Evolutionary conservation across 64 coral and sea anemone species (phyloP), one percentile per base, ranked within the genome.

Genomic region (Montipora cactus): DNA sequence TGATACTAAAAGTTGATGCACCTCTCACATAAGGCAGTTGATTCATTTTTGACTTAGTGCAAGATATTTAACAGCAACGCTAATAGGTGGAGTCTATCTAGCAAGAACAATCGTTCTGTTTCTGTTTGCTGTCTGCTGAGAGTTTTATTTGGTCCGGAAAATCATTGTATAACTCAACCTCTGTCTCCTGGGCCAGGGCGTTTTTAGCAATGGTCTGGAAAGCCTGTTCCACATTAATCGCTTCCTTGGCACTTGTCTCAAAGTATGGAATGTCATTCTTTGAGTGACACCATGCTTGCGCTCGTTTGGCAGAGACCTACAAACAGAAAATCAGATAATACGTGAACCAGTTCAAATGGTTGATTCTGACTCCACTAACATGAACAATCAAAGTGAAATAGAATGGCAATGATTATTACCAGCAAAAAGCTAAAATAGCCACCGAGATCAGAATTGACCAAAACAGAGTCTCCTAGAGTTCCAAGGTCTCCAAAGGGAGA

Each of bases 111-210:
- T 92, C 92, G 75, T 96, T 92, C 59, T 88, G 83, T 84, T 91
- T 95, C 2, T 86, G 78, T 78, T 95, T 93, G 92, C 78, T 98
- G 91, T 96, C 94, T 14, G 84, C 91, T 3, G 93, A 95, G 76
- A 98, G 80, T 78, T 96, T 98, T 83, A 98, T 98, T 95, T 98
- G 97, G 80, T 98, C 97, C 47, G 97, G 97, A 89, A 98, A 98
- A 78, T 98, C 97, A 75, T 98, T 98, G 89, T 98, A 98, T 80
- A 98, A 57, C 79, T 98, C 97, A 8, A 98, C 97, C 67, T 98
- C 97, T 71, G 97, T 98, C 88, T 98, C 97, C 77, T 98, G 97
- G 37, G 94, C 94, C n/a, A 98, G 89, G 14, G 97, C 97, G 85
- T 98, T 98, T 77, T 96, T 98, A 37, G 97, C 97, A 90, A 98